A percentile compares a stretch with the other conserved stretches of the same genome.
Conservation (phyloP, 1,140 invertebrate genomes). For the Diachasmimorpha longicaudata region DNA sequence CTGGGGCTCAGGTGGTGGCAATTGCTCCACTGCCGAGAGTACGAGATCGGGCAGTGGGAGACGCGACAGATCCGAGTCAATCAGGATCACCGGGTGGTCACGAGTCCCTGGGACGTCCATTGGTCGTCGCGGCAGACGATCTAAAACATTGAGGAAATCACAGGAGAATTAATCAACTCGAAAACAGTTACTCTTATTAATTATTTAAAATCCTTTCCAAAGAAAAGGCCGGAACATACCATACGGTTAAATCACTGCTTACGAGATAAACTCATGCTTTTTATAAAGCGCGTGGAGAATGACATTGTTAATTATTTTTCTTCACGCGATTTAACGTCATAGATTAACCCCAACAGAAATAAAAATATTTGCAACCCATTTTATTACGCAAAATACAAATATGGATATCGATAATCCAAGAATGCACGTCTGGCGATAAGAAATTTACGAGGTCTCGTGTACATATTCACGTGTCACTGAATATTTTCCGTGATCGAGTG, state of each 20-base stretch:
- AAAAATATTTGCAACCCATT: background rate
- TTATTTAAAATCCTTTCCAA: too few species aligned
- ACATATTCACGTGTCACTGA: background rate
- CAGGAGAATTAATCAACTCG: too few species aligned
- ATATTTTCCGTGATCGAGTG: slow-evolving; percentile 2
- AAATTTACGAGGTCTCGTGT: background rate
- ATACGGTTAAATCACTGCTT: too few species aligned
- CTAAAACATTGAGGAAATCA: slow-evolving; percentile 33
- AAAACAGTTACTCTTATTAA: too few species aligned
- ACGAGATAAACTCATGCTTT: too few species aligned
- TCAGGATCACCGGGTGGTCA: slow-evolving; percentile 50
- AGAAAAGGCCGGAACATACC: too few species aligned
- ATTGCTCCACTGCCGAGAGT: slow-evolving; percentile 54
- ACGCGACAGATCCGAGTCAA: slow-evolving; percentile 54
- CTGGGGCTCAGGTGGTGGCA: slow-evolving; percentile 52
- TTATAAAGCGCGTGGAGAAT: too few species aligned
- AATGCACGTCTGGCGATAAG: background rate
- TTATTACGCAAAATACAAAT: background rate
- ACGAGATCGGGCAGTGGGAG: slow-evolving; percentile 56
- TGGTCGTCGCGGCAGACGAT: slow-evolving; percentile 52
- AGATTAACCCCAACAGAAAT: too few species aligned
- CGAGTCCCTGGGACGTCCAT: slow-evolving; percentile 38
- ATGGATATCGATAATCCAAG: background rate
- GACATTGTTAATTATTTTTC: too few species aligned
- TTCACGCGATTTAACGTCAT: too few species aligned